A percentile compares a stretch with the other conserved stretches of the same genome.
Conservation (phyloP, 2,888 invertebrate genomes). For the Tetropium fuscum region DNA sequence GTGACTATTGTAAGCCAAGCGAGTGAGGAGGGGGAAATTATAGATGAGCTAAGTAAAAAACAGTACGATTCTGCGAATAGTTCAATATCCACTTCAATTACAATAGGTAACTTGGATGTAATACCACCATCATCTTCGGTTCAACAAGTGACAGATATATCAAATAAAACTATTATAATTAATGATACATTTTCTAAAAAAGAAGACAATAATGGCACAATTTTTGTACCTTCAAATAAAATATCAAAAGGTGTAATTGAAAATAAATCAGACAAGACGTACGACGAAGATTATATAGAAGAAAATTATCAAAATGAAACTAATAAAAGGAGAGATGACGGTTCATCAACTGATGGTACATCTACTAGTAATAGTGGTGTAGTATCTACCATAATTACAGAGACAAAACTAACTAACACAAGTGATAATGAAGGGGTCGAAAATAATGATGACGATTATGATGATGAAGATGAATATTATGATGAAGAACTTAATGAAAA, state of each 20-base stretch:
- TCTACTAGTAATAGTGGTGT: background rate
- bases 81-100: too few species aligned
- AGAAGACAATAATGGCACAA: too few species aligned
- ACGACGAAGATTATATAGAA: slow-evolving; percentile 16
- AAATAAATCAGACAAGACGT: slow-evolving; percentile 15
- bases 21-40: background rate
- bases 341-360: background rate
- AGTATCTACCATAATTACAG: background rate
- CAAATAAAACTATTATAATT: too few species aligned
- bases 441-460: slow-evolving; percentile 18
- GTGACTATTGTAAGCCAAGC: background rate
- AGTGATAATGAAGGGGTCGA: slow-evolving; percentile 1
- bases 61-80: too few species aligned
- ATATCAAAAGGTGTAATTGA: slow-evolving; percentile 4
- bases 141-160: background rate
- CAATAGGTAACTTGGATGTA: too few species aligned
- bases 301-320: slow-evolving; percentile 13
- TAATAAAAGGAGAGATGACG: background rate
- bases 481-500: slow-evolving; percentile 12
- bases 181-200: too few species aligned
- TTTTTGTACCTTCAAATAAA: background rate
- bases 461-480: slow-evolving; percentile 28
- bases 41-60: background rate
- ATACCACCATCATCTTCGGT: too few species aligned
- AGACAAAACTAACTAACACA: background rate